These are phyloP conservation scores for Diarsia rubi DNA, from an alignment of 2,888 invertebrate species.

Conservation along the genomic window DNA sequence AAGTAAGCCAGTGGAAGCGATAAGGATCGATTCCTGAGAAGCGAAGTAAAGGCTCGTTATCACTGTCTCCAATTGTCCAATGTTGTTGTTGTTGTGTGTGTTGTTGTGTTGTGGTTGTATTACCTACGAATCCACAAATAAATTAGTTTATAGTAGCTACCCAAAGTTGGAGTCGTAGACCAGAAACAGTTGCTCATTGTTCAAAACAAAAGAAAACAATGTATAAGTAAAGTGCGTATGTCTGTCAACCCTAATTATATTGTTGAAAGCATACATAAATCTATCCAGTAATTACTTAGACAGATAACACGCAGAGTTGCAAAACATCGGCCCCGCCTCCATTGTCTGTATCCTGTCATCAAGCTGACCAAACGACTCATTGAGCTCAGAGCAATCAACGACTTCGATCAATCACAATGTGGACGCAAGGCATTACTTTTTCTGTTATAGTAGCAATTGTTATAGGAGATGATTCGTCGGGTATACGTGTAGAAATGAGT, in stretches of 20 bases:
- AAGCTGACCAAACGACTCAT: slow-evolving; percentile 51
- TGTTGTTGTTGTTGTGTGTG: too few species aligned
- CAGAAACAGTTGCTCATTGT: neutral
- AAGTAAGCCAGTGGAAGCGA: neutral
- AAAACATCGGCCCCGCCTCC: slow-evolving; percentile 68
- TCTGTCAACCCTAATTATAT: slow-evolving; percentile 76
- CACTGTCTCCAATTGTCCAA: neutral
- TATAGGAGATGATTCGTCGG: slow-evolving; percentile 71
- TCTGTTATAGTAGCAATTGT: slow-evolving; percentile 55
- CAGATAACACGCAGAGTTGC: slow-evolving; percentile 77
- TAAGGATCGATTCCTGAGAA: neutral
- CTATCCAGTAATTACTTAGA: slow-evolving; percentile 73
- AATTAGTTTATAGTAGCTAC: neutral
- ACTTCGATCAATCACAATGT: slow-evolving; percentile 73
- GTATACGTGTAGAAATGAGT: slow-evolving; percentile 74
- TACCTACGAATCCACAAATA: neutral
- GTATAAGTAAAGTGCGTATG: slow-evolving; percentile 29
- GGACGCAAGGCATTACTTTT: slow-evolving; percentile 62
- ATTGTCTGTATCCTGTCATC: slow-evolving; percentile 56
- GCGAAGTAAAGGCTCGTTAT: neutral
- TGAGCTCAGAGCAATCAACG: slow-evolving; percentile 60
- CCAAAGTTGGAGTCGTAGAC: too few species aligned
- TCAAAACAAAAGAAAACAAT: neutral
- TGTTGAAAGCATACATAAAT: slow-evolving; percentile 74
- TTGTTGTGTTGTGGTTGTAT: too few species aligned